These are phyloP conservation scores for Philypnodon macrostomus DNA, from an alignment of 2,797 vertebrate species.

Conservation along the genomic window DNA sequence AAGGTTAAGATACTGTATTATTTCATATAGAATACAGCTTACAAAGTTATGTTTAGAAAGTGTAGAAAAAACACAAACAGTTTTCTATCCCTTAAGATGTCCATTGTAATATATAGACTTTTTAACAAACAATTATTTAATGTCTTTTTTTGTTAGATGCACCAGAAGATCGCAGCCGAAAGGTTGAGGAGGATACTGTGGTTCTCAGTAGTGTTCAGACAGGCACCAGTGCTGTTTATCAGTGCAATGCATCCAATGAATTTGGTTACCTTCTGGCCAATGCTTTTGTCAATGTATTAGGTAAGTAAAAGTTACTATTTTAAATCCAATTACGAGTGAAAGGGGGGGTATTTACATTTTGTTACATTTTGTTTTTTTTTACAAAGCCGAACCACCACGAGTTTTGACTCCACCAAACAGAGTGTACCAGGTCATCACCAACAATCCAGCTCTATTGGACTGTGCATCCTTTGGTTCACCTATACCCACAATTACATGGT, in stretches of 20 bases:
- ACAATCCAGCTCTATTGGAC: conserved; percentile 83
- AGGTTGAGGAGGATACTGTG: conserved; percentile 86
- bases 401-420: conserved; percentile 85
- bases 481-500: conserved; percentile 91
- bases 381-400: conserved; percentile 88
- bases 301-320: too few relatives aligned
- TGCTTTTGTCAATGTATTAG: conserved; percentile 92
- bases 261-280: conserved; percentile 93
- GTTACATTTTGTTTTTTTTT: conserved; percentile 25
- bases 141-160: conserved; percentile 72
- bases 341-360: too few relatives aligned
- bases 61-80: too few relatives aligned
- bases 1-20: too few relatives aligned
- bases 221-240: conserved; percentile 91
- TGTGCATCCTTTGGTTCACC: conserved; percentile 93
- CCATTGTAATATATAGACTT: too few relatives aligned
- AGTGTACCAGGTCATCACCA: conserved; percentile 87
- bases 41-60: too few relatives aligned
- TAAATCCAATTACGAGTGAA: too few relatives aligned
- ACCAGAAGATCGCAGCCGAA: conserved; percentile 84
- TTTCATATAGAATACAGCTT: too few relatives aligned
- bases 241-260: conserved; percentile 94
- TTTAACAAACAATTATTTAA: too few relatives aligned
- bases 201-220: conserved; percentile 87
- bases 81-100: too few relatives aligned